Conservation (phyloP, 1,140 invertebrate genomes). For the Megalonaias nervosa region DNA sequence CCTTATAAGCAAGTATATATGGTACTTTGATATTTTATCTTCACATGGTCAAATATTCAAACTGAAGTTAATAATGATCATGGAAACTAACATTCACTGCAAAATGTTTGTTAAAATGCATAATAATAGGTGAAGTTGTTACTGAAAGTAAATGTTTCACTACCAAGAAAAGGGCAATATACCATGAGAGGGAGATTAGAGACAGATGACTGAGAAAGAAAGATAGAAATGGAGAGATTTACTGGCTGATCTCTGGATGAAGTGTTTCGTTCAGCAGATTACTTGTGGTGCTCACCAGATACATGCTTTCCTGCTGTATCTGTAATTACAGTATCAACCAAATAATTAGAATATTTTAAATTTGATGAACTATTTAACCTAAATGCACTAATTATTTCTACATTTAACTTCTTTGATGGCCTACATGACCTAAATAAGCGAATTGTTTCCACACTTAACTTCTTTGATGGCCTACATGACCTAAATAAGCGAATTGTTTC, state of each 20-base stretch:
- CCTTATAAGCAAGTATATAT: too few species aligned
- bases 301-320: slow-evolving; percentile 96
- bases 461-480: background rate
- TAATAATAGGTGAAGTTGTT: too few species aligned
- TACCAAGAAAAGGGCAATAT: too few species aligned
- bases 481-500: background rate
- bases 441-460: background rate
- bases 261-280: slow-evolving; percentile 93
- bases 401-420: background rate
- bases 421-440: too few species aligned
- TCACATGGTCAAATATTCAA: too few species aligned
- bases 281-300: slow-evolving; percentile 89
- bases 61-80: too few species aligned
- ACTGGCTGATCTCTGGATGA: slow-evolving; percentile 82
- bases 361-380: background rate
- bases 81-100: too few species aligned
- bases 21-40: too few species aligned
- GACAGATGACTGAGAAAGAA: too few species aligned
- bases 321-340: slow-evolving; percentile 67
- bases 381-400: background rate
- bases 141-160: too few species aligned
- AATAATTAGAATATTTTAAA: background rate
- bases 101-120: too few species aligned
- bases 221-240: slow-evolving; percentile 11
- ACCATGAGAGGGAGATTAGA: too few species aligned